phyloP scores from a whole-genome alignment of 2,888 invertebrate genomes.

The Chorisops tibialis region DNA sequence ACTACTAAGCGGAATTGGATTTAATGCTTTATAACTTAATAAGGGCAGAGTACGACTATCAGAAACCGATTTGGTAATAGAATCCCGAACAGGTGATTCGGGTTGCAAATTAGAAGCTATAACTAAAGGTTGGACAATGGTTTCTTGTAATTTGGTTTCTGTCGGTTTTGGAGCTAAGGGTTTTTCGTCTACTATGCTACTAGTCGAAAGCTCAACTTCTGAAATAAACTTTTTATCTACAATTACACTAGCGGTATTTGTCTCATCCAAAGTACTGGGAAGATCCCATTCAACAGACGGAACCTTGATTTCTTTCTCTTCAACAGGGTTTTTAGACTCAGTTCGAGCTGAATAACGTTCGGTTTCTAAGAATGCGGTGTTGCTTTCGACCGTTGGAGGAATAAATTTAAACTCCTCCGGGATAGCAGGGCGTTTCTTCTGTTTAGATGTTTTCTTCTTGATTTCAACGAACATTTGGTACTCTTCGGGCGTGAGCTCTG shows the following conservation, averaged over 20 bases:
- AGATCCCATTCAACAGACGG: slow-evolving; percentile 18
- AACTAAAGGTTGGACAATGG: neutral
- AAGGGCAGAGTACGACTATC: neutral
- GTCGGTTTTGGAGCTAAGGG: neutral
- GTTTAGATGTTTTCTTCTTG: slow-evolving; percentile 48
- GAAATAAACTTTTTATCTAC: no score
- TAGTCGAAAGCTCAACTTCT: no score
- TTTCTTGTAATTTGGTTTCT: neutral
- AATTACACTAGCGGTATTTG: slow-evolving; percentile 2
- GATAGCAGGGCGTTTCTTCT: slow-evolving; percentile 49
- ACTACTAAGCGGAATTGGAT: slow-evolving; percentile 6
- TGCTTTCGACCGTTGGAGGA: neutral
- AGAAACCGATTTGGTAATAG: neutral
- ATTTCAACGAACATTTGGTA: slow-evolving; percentile 45
- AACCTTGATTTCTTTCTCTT: neutral
- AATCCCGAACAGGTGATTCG: neutral
- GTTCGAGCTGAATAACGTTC: slow-evolving; percentile 23
- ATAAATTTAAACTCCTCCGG: slow-evolving; percentile 44
- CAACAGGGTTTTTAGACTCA: neutral
- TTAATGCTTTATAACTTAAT: neutral
- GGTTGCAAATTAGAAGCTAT: neutral
- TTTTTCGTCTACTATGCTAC: no score
- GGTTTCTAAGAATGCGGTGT: slow-evolving; percentile 20
- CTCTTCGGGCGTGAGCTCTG: slow-evolving; percentile 48
- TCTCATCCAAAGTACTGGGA: slow-evolving; percentile 16